phyloP scores from a whole-genome alignment of 2,888 invertebrate species.

The Tolmerus cingulatus region DNA sequence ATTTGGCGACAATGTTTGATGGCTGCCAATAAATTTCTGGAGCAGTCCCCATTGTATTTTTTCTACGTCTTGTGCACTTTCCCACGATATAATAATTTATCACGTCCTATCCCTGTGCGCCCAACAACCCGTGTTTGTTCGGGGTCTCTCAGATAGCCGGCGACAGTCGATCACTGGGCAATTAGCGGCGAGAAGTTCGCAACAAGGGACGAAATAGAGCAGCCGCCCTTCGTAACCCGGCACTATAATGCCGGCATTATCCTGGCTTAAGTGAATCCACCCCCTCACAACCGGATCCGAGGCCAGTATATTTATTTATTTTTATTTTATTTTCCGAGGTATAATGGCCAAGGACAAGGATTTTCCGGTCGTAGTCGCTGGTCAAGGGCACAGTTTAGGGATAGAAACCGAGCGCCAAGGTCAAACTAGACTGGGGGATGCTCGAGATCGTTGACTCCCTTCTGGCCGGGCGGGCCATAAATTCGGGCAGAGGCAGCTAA shows the following conservation, averaged over 20 bases:
- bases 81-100: conserved; percentile 16
- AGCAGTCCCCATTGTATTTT: neutral
- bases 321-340: neutral
- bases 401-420: neutral
- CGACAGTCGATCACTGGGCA: conserved; percentile 1
- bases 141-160: neutral
- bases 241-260: neutral
- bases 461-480: neutral
- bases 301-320: neutral
- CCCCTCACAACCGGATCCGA: neutral
- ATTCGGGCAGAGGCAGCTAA: neutral
- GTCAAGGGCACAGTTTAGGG: neutral
- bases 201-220: neutral
- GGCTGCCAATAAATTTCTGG: neutral
- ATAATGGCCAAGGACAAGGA: neutral
- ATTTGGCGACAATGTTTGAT: neutral
- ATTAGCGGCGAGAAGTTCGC: conserved; percentile 8
- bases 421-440: neutral
- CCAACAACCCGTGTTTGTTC: neutral
- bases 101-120: neutral
- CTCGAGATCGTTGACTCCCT: neutral
- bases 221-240: neutral
- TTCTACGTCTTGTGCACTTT: neutral
- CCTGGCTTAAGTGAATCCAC: neutral
- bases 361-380: neutral